These are phyloP conservation scores for Brachionus paranguensis DNA, from an alignment of 1,140 invertebrate genomes.

Conservation along the genomic window DNA sequence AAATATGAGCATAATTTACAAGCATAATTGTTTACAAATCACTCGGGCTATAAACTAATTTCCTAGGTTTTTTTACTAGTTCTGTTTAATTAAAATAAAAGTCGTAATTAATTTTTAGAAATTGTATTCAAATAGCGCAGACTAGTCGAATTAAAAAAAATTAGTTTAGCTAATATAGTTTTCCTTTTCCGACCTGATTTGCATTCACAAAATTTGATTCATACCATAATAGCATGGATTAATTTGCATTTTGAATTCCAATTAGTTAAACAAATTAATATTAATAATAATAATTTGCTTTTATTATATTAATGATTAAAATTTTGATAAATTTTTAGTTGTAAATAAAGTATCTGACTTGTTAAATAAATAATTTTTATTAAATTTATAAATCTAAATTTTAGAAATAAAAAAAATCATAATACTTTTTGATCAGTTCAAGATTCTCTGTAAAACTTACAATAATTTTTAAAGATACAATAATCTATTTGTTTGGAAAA, in stretches of 20 bases:
- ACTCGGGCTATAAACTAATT: background rate
- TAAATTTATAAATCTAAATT: too few relatives aligned
- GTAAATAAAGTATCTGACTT: too few relatives aligned
- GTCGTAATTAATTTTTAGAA: background rate
- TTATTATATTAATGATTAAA: too few relatives aligned
- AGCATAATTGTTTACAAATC: slow-evolving; percentile 1
- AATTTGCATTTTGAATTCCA: background rate
- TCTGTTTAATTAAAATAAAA: background rate
- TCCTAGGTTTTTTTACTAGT: background rate
- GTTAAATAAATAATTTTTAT: too few relatives aligned
- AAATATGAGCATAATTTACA: background rate
- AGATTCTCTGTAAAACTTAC: too few relatives aligned
- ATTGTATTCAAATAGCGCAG: background rate
- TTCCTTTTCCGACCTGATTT: background rate
- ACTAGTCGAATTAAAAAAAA: background rate
- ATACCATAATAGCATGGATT: background rate
- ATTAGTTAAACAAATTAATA: background rate
- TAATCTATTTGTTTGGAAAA: too few relatives aligned
- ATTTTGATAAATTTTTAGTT: too few relatives aligned
- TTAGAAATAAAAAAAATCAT: too few relatives aligned
- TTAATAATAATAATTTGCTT: too few relatives aligned
- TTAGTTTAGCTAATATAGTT: background rate
- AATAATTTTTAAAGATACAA: too few relatives aligned
- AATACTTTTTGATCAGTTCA: too few relatives aligned
- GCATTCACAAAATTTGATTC: background rate